A percentile compares a stretch with the other conserved stretches of the same genome.
Conservation (phyloP, 2,888 invertebrate genomes). For the Drosophila bunnanda region DNA sequence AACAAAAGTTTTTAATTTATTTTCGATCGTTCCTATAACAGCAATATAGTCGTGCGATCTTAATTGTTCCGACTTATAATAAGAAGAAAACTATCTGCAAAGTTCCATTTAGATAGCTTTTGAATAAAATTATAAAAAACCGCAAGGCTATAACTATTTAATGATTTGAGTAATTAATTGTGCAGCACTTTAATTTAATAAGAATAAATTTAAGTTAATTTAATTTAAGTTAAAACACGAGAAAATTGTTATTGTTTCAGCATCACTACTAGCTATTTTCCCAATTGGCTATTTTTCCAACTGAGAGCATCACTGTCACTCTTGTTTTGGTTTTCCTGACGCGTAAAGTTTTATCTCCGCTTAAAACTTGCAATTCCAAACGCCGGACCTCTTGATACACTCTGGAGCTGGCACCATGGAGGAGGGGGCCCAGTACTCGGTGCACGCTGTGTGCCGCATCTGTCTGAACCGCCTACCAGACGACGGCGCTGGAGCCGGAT, state of each 20-base stretch:
- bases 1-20: too few relatives aligned
- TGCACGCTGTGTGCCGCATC: constrained; percentile 81
- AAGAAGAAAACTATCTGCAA: too few relatives aligned
- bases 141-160: too few relatives aligned
- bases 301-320: constrained; percentile 10
- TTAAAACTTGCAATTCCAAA: neutral
- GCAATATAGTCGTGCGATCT: too few relatives aligned
- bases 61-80: too few relatives aligned
- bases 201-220: neutral
- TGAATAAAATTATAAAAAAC: too few relatives aligned
- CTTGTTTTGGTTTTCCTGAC: constrained; percentile 38
- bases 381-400: neutral
- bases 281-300: neutral
- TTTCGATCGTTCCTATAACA: too few relatives aligned
- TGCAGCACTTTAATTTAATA: neutral
- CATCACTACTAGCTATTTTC: neutral
- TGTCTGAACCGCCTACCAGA: constrained; percentile 73
- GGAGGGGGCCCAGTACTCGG: constrained; percentile 53
- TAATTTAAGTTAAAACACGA: too few relatives aligned
- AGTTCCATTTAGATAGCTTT: too few relatives aligned
- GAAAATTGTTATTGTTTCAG: neutral
- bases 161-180: neutral
- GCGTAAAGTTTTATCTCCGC: constrained; percentile 35
- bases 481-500: constrained; percentile 44
- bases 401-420: constrained; percentile 48